These are phyloP conservation scores for Pterocles orientalis DNA, from an alignment of 2,113 vertebrate genomes.

Conservation along the genomic window DNA sequence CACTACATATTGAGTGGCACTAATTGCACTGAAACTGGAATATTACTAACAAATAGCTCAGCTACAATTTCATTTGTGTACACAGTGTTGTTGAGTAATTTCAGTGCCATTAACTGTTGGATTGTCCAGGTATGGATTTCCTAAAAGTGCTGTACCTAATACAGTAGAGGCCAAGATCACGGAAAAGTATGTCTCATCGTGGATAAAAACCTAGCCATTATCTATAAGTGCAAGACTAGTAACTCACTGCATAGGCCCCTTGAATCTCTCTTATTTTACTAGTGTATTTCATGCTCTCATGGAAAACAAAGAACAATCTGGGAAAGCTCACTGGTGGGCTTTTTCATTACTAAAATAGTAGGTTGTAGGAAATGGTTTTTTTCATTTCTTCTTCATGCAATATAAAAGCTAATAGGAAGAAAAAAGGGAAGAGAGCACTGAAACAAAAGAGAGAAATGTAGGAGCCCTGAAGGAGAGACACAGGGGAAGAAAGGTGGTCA, in stretches of 20 bases:
- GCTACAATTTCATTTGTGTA: not conserved
- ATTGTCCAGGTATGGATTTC: not conserved
- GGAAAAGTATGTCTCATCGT: not conserved
- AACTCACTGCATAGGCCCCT: not conserved
- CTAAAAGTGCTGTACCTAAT: not conserved
- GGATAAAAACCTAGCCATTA: not conserved
- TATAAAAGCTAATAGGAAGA: not conserved
- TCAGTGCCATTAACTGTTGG: not conserved
- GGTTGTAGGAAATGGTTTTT: not conserved
- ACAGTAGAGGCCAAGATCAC: not conserved
- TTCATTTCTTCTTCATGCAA: not conserved
- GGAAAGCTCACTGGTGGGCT: not conserved
- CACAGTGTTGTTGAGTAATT: not conserved
- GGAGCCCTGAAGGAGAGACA: fast-evolving
- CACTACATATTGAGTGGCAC: not conserved
- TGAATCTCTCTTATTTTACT: not conserved
- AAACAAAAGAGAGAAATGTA: not conserved
- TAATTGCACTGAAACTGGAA: slow-evolving; percentile 11
- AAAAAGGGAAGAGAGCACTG: not conserved
- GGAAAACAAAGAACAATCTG: not conserved
- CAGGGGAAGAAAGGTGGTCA: not conserved
- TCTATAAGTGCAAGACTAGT: not conserved
- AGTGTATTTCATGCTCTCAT: not conserved
- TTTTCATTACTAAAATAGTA: not conserved
- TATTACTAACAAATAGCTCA: not conserved